These are phyloP conservation scores for Drosophila picticornis DNA, from an alignment of 2,888 invertebrate genomes.

Conservation along the genomic window DNA sequence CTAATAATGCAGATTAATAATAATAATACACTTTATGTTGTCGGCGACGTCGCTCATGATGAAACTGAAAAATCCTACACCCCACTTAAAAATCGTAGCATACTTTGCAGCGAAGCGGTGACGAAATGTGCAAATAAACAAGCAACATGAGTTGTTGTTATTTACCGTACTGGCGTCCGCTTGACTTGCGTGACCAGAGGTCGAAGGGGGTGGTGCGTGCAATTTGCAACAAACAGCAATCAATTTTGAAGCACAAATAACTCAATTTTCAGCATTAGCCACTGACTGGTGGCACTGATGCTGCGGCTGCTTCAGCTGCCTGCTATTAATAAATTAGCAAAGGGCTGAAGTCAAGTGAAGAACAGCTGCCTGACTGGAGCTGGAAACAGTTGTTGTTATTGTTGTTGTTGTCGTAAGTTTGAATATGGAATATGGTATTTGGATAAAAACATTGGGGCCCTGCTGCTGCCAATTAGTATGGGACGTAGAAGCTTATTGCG, in stretches of 20 bases:
- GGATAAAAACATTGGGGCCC: slow-evolving; percentile 6
- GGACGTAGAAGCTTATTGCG: slow-evolving; percentile 15
- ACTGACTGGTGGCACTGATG: slow-evolving; percentile 16
- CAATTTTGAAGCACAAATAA: slow-evolving; percentile 78
- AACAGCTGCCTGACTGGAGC: slow-evolving; percentile 28
- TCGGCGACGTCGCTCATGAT: neutral
- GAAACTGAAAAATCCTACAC: neutral
- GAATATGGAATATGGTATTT: slow-evolving; percentile 22
- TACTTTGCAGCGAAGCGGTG: slow-evolving; percentile 10
- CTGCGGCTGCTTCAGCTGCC: slow-evolving; percentile 6
- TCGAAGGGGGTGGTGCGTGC: slow-evolving; percentile 5
- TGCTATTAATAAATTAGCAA: slow-evolving; percentile 68
- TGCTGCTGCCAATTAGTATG: slow-evolving; percentile 43
- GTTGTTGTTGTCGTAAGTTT: slow-evolving; percentile 8
- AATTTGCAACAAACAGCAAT: slow-evolving; percentile 73
- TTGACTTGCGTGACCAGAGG: slow-evolving; percentile 24
- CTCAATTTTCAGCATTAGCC: slow-evolving; percentile 69
- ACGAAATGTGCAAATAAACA: neutral
- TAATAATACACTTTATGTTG: neutral
- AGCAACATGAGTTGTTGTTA: slow-evolving; percentile 11
- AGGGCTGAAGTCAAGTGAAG: slow-evolving; percentile 21
- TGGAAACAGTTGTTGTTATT: neutral
- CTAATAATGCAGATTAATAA: neutral
- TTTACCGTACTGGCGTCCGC: slow-evolving; percentile 23
- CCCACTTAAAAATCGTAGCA: neutral